Base-by-base conservation (phyloP, 2,797 vertebrate species). In the Tragelaphus eurycerus region DNA sequence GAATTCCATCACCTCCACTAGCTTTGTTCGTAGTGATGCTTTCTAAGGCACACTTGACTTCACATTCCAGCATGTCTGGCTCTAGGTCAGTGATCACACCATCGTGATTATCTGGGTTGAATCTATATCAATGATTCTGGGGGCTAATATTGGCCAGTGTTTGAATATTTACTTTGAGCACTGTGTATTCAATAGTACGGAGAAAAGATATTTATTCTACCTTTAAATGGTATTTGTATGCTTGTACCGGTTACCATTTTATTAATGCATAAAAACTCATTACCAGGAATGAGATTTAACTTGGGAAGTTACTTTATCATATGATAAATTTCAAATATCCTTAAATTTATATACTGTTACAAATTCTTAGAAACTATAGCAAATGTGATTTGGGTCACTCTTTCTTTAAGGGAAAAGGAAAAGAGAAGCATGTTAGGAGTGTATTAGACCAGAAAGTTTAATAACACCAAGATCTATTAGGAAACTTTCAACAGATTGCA, bases 321-420 rank as follows among this genome's bases (percentile, higher is more conserved):
- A 38, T 38, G 31, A 83, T 90, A 96, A 82, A 91, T 96, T 94
- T 96, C 76, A 93, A 97, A 93, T 97, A 89, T 95, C 83, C 46
- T 71, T 67, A 92, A 95, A 76, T 87, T 93, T 31, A 90, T 85
- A 93, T 93, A 25, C 6, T 86, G 8, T 89, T 79, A 76, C 15
- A 92, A 93, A 90, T 31, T 94, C 79, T 96, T 23, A 74, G 50
- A 52, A 74, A 54, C 23, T 93, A 55, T 62, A 60, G 27, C 25
- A 82, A 96, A 94, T 13, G 1, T 82, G 43, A 93, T 94, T 95
- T 92, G 31, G 15, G 16, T 88, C 31, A 46, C 11, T 64, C 27
- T 64, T 87, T 96, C 90, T 31, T 81, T 38, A 27, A 97, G 67
- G 55, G 27, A 95, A 93, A 90, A 96, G 60, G 34, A 91, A 93